phyloP scores from a whole-genome alignment of 2,113 vertebrate species.

The Eupsittula cactorum region DNA sequence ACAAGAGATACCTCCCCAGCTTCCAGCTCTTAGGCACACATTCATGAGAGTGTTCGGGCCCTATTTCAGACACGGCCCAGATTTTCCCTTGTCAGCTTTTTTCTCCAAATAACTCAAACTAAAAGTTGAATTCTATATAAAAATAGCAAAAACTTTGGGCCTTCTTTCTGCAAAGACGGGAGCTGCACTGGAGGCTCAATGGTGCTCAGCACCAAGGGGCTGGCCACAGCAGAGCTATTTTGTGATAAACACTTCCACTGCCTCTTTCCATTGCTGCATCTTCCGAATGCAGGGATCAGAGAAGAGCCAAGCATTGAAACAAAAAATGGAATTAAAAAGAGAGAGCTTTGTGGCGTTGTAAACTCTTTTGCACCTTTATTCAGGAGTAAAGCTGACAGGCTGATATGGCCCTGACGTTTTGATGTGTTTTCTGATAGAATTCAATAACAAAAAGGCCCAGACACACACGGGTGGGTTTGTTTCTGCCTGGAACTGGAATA shows the following conservation, averaged over 20 bases:
- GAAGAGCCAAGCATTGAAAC: not conserved
- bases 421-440: constrained; percentile 34
- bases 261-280: not conserved
- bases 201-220: not conserved
- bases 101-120: not conserved
- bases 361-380: not conserved
- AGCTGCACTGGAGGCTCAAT: not conserved
- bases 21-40: not conserved
- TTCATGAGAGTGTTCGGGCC: not conserved
- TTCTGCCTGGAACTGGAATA: constrained; percentile 14
- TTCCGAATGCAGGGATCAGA: accelerated
- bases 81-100: constrained; percentile 4
- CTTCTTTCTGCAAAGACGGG: not conserved
- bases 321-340: not conserved
- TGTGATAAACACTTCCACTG: not conserved
- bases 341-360: not conserved
- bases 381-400: constrained; percentile 4
- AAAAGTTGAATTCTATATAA: constrained; percentile 3
- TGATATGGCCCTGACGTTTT: not conserved
- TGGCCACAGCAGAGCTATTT: not conserved
- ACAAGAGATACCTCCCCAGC: not conserved
- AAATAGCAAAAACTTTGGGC: not conserved
- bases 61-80: not conserved
- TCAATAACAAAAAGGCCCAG: not conserved
- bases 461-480: not conserved